Conservation (phyloP, 2,888 invertebrate genomes). For the Caenorhabditis sp. region DNA sequence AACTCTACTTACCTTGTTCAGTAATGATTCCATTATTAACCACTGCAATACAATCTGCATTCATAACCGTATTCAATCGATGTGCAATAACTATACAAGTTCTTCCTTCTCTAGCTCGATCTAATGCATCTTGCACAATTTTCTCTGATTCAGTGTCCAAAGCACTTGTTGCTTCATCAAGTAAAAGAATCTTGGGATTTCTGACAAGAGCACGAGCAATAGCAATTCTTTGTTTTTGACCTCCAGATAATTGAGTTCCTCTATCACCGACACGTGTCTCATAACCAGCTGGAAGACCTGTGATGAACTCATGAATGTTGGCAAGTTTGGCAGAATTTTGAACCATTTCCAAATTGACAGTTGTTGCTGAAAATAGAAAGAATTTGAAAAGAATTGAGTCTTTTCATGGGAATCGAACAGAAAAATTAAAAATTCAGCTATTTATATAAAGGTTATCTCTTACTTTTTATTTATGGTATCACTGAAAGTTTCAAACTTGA, state of each 20-base stretch:
- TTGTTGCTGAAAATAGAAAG: conserved; percentile 47
- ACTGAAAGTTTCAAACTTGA: too few relatives aligned
- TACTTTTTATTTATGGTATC: too few relatives aligned
- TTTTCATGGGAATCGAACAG: too few relatives aligned
- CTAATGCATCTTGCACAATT: conserved; percentile 83
- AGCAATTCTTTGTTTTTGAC: conserved; percentile 73
- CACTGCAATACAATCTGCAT: conserved; percentile 61
- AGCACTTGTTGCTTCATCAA: conserved; percentile 69
- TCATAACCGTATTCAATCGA: conserved; percentile 74
- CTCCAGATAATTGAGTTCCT: conserved; percentile 72
- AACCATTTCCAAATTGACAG: conserved; percentile 69
- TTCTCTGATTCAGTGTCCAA: conserved; percentile 65
- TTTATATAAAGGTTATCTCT: too few relatives aligned
- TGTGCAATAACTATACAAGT: conserved; percentile 74
- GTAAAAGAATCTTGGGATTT: conserved; percentile 71
- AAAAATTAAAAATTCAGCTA: too few relatives aligned
- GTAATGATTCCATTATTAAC: conserved; percentile 70
- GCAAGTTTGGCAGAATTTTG: conserved; percentile 71
- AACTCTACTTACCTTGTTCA: conserved; percentile 75
- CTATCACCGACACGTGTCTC: conserved; percentile 72
- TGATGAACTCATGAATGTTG: conserved; percentile 73
- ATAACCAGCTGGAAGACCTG: conserved; percentile 71
- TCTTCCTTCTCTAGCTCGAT: conserved; percentile 73
- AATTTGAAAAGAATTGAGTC: too few relatives aligned
- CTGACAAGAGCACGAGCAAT: conserved; percentile 72